These are phyloP conservation scores for Atethmia centrago DNA, from an alignment of 2,888 invertebrate genomes.

Conservation along the genomic window DNA sequence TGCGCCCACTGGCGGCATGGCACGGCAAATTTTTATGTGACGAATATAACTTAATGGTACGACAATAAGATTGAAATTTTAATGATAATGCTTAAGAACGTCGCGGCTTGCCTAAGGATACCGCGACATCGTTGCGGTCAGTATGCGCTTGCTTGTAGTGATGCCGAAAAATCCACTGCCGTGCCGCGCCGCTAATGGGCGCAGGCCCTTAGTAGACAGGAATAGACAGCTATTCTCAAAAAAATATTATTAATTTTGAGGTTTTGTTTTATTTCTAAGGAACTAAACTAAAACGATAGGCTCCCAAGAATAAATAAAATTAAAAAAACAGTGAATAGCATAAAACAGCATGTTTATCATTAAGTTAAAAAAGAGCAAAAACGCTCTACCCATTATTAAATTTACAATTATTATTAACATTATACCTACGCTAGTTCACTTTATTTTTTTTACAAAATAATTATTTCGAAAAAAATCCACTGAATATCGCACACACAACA, in stretches of 20 bases:
- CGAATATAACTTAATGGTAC: too few species aligned
- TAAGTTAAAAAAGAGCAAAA: slow-evolving; percentile 54
- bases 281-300: slow-evolving; percentile 40
- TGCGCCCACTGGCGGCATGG: background rate
- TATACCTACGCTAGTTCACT: slow-evolving; percentile 62
- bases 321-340: slow-evolving; percentile 26
- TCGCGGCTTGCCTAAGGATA: too few species aligned
- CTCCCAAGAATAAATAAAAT: slow-evolving; percentile 20
- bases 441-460: slow-evolving; percentile 62
- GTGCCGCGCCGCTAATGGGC: too few species aligned
- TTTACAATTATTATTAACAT: slow-evolving; percentile 59
- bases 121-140: too few species aligned
- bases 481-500: slow-evolving; percentile 63
- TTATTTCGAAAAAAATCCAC: slow-evolving; percentile 50
- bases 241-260: background rate
- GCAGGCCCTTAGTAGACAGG: background rate
- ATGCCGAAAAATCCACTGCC: too few species aligned
- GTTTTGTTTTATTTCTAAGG: slow-evolving; percentile 13
- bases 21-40: background rate
- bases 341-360: slow-evolving; percentile 45
- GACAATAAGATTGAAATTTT: too few species aligned
- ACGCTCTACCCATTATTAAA: slow-evolving; percentile 58
- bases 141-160: too few species aligned
- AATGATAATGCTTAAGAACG: too few species aligned
- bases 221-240: background rate